These are phyloP conservation scores for Hippocampus mohnikei DNA, from an alignment of 2,113 vertebrate genomes.

Conservation along the genomic window DNA sequence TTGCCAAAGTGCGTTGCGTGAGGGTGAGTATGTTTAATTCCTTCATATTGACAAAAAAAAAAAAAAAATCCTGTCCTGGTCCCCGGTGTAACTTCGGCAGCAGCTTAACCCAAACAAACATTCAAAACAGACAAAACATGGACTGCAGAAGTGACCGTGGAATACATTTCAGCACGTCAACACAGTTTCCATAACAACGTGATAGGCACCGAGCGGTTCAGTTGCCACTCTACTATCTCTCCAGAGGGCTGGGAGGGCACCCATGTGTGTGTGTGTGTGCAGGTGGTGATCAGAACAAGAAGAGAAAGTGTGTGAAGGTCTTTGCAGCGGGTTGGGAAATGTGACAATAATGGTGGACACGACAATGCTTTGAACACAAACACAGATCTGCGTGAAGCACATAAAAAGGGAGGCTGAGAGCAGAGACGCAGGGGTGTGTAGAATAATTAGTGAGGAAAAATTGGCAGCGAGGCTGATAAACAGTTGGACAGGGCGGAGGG, in stretches of 20 bases:
- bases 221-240: conserved; percentile 36
- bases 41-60: background rate
- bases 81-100: conserved; percentile 4
- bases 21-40: no score
- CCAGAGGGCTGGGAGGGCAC: conserved; percentile 15
- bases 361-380: background rate
- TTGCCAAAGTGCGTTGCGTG: no score
- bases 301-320: conserved; percentile 10
- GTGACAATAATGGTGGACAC: conserved; percentile 11
- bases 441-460: conserved; percentile 41
- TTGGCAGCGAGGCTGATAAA: conserved; percentile 38
- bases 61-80: background rate
- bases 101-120: conserved; percentile 22
- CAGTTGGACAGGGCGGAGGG: conserved; percentile 41
- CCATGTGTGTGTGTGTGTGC: conserved; percentile 3
- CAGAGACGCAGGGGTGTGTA: background rate
- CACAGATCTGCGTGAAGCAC: background rate
- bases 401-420: background rate
- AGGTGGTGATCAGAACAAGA: conserved; percentile 23
- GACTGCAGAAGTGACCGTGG: conserved; percentile 31
- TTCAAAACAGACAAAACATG: conserved; percentile 34
- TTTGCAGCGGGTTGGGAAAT: conserved; percentile 14
- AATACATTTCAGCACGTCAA: conserved; percentile 33
- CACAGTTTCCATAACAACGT: conserved; percentile 74
- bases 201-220: conserved; percentile 41